phyloP scores from a whole-genome alignment of 2,888 invertebrate genomes.

The Deilephila porcellus region DNA sequence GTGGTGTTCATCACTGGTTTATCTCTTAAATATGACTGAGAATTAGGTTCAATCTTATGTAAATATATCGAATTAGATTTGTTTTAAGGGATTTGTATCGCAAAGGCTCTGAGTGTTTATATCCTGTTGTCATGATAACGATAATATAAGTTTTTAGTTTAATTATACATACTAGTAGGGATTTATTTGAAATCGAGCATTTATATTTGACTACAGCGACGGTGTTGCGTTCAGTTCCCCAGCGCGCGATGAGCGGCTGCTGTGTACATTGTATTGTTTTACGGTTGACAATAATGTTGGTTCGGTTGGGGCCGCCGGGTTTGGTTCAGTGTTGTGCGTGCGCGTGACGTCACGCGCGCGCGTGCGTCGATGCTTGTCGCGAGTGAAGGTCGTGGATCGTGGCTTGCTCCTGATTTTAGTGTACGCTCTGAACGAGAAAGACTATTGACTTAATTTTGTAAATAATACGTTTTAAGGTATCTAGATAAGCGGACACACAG shows the following conservation, averaged over 20 bases:
- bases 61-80: slow-evolving; percentile 68
- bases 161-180: slow-evolving; percentile 33
- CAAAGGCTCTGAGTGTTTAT: slow-evolving; percentile 52
- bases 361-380: slow-evolving; percentile 57
- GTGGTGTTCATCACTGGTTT: slow-evolving; percentile 20
- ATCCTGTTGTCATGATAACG: slow-evolving; percentile 47
- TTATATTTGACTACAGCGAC: slow-evolving; percentile 19
- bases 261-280: slow-evolving; percentile 18
- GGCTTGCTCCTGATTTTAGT: slow-evolving; percentile 69
- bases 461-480: slow-evolving; percentile 76
- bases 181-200: slow-evolving; percentile 33
- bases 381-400: slow-evolving; percentile 60
- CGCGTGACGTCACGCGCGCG: slow-evolving; percentile 46
- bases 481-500: slow-evolving; percentile 79
- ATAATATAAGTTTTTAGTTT: slow-evolving; percentile 32
- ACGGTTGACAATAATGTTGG: slow-evolving; percentile 16
- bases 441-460: slow-evolving; percentile 82
- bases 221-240: slow-evolving; percentile 4
- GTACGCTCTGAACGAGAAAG: slow-evolving; percentile 77
- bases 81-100: slow-evolving; percentile 56
- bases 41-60: slow-evolving; percentile 80
- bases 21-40: slow-evolving; percentile 70
- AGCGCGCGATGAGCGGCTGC: neutral
- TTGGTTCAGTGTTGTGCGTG: neutral
- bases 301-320: neutral